phyloP scores from a whole-genome alignment of 2,888 invertebrate species.

The Eilema sororculum region DNA sequence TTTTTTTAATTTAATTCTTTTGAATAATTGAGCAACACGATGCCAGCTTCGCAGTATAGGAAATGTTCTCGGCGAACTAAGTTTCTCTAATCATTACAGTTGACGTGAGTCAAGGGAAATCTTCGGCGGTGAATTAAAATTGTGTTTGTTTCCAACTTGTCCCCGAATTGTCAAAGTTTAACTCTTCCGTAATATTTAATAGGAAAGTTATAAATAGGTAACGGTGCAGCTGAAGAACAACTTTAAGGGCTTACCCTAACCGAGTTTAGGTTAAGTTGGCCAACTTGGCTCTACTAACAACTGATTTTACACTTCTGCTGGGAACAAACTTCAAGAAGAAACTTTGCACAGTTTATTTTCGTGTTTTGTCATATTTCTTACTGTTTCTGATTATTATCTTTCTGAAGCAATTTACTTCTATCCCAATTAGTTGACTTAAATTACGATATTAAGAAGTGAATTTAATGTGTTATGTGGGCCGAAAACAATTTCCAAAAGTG shows the following conservation, averaged over 20 bases:
- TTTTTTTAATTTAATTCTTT: slow-evolving; percentile 71
- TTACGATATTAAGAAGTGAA: no score
- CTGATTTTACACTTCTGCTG: slow-evolving; percentile 24
- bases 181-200: slow-evolving; percentile 41
- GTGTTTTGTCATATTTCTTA: slow-evolving; percentile 16
- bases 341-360: slow-evolving; percentile 21
- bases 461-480: no score
- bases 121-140: slow-evolving; percentile 57
- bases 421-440: no score
- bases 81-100: slow-evolving; percentile 68
- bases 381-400: not conserved
- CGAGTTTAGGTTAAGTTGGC: slow-evolving; percentile 27
- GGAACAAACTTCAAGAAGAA: slow-evolving; percentile 19
- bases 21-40: slow-evolving; percentile 52
- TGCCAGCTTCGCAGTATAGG: slow-evolving; percentile 51
- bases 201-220: slow-evolving; percentile 36
- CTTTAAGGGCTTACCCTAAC: slow-evolving; percentile 22
- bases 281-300: slow-evolving; percentile 28
- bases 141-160: slow-evolving; percentile 50
- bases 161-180: slow-evolving; percentile 35
- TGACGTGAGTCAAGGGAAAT: slow-evolving; percentile 74
- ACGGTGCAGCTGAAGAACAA: slow-evolving; percentile 21
- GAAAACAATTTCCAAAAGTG: no score
- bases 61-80: slow-evolving; percentile 52
- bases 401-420: not conserved